Conservation (phyloP, 1,140 invertebrate genomes). For the Euura saliciscinereae region DNA sequence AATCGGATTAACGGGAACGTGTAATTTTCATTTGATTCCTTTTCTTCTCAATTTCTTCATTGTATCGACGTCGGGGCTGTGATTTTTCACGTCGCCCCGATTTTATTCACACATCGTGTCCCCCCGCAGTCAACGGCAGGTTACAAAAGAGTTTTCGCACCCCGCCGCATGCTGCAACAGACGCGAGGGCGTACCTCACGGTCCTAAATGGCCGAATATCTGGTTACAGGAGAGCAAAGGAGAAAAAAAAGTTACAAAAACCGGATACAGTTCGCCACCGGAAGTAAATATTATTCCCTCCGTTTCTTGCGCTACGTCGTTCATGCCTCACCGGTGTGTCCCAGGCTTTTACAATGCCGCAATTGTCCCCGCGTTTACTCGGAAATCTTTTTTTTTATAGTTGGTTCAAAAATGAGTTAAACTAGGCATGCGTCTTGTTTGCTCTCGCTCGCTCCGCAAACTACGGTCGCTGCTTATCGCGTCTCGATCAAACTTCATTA, state of each 20-base stretch:
- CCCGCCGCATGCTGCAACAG: background rate
- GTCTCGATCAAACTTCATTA: too few relatives aligned
- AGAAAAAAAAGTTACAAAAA: slow-evolving; percentile 22
- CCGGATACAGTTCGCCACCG: slow-evolving; percentile 28
- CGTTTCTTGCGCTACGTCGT: slow-evolving; percentile 10
- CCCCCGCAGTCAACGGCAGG: background rate
- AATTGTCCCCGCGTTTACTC: slow-evolving; percentile 30
- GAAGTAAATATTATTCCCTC: slow-evolving; percentile 50
- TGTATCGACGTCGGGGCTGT: too few relatives aligned
- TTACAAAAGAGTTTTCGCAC: slow-evolving; percentile 6
- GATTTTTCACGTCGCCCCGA: background rate
- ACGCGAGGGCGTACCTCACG: background rate
- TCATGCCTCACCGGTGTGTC: slow-evolving; percentile 12
- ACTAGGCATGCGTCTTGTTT: too few relatives aligned
- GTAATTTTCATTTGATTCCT: slow-evolving; percentile 41
- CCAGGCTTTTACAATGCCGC: slow-evolving; percentile 34
- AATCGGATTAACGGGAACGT: slow-evolving; percentile 34
- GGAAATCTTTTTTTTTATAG: background rate
- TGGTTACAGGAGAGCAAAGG: slow-evolving; percentile 18
- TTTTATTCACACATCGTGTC: background rate
- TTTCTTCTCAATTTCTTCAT: background rate
- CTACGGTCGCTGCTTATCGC: too few relatives aligned
- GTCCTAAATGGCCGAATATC: slow-evolving; percentile 17
- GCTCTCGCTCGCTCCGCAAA: too few relatives aligned
- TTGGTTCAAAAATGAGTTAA: too few relatives aligned